These are phyloP conservation scores for Leptinotarsa rubiginosa DNA, from an alignment of 2,888 invertebrate species.

Conservation along the genomic window DNA sequence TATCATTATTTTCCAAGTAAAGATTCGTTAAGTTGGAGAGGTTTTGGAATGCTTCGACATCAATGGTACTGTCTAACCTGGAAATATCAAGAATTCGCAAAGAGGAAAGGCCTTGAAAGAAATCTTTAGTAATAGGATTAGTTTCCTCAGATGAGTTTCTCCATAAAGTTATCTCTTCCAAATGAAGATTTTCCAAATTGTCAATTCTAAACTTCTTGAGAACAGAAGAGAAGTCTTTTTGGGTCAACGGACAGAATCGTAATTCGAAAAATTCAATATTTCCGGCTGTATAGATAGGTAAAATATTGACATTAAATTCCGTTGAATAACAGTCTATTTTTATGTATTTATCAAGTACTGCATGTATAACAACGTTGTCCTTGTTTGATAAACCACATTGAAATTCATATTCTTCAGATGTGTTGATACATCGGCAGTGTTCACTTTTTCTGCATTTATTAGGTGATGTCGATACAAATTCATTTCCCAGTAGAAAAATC, in stretches of 20 bases:
- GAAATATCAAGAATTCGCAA: slow-evolving; percentile 21
- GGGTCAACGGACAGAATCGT: slow-evolving; percentile 70
- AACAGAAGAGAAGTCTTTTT: slow-evolving; percentile 66
- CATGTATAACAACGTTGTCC: slow-evolving; percentile 38
- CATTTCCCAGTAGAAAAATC: neutral
- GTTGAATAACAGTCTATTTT: slow-evolving; percentile 45
- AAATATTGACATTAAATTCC: slow-evolving; percentile 63
- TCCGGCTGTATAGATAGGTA: slow-evolving; percentile 68
- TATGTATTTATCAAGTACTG: slow-evolving; percentile 36
- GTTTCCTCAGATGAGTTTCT: slow-evolving; percentile 11
- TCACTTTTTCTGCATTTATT: slow-evolving; percentile 27
- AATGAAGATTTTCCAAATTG: slow-evolving; percentile 17
- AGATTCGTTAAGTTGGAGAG: slow-evolving; percentile 49
- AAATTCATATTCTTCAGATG: slow-evolving; percentile 47
- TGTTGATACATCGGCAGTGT: slow-evolving; percentile 44
- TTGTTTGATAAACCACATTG: slow-evolving; percentile 45
- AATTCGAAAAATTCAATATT: slow-evolving; percentile 68
- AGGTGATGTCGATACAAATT: neutral
- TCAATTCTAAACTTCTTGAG: slow-evolving; percentile 65
- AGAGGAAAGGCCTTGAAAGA: slow-evolving; percentile 24
- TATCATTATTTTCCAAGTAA: slow-evolving; percentile 45
- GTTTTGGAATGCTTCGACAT: slow-evolving; percentile 47
- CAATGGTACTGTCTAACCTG: slow-evolving; percentile 23
- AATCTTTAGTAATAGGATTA: slow-evolving; percentile 27
- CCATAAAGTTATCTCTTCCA: slow-evolving; percentile 22